Evolutionary conservation across 2,113 vertebrate species (phyloP), one percentile per base, ranked within the genome.

Genomic region (Erythrolamprus reginae): DNA sequence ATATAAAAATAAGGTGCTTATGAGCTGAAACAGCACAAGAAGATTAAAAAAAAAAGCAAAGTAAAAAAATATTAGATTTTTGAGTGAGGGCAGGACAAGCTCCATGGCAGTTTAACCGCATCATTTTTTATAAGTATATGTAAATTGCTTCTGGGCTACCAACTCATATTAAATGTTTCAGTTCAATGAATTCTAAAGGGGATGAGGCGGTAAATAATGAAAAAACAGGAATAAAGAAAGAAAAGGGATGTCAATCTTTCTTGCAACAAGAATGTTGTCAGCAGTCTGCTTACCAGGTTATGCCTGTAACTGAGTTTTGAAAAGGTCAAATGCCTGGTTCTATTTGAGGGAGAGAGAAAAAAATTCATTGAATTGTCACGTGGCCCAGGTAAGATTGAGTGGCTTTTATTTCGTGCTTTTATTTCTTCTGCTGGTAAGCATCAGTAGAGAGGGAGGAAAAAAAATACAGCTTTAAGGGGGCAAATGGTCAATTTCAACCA

Each of bases 151-250:
- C 90, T 92, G 58, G 92, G 91, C 91, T 93, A 86, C 89, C 92
- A 88, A 83, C 91, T 90, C 90, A 48, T 90, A 90, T 92, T 88
- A 92, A 0, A 0, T 92, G 92, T 95, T 95, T 94, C 94, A 92
- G 93, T 95, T 96, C 95, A 95, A 45, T 95, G 95, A 93, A 89
- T 95, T 95, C 92, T 42, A 91, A 93, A 95, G 93, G 94, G 95
- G 94, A 95, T 93, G 95, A 93, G 90, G 85, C 91, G 92, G 92
- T 95, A 96, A 96, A 95, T 96, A 2, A 88, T 94, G 90, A 90
- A 92, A 92, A 95, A 96, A 92, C 52, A 94, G 77, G 84, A 50
- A 89, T 94, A 89, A 94, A 91, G 87, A 94, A 91, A 91, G 86
- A 82, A 42, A 93, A 95, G 83, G 48, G 84, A 90, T 93, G 94